Conservation (phyloP, 2,888 invertebrate species). For the Amblyjoppa proteus region DNA sequence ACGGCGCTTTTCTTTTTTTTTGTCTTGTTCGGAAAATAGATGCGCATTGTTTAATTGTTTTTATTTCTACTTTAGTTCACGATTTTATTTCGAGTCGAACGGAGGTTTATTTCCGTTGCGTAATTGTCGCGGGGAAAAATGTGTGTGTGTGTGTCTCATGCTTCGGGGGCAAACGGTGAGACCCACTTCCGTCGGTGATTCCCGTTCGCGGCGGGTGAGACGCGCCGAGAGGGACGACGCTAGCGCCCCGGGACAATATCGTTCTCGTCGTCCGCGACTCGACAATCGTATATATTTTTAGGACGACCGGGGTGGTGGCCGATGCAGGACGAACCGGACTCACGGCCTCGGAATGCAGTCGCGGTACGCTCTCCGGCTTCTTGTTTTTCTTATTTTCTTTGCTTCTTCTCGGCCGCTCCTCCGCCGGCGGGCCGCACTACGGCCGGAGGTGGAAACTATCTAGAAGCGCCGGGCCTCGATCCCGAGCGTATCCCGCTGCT, state of each 20-base stretch:
- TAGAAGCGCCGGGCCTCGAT: slow-evolving; percentile 19
- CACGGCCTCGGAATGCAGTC: slow-evolving; percentile 79
- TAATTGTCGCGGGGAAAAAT: slow-evolving; percentile 4
- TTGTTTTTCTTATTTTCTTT: slow-evolving; percentile 52
- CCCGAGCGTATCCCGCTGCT: neutral
- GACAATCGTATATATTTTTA: slow-evolving; percentile 72
- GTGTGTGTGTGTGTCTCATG: neutral
- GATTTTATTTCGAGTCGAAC: neutral
- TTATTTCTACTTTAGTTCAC: neutral
- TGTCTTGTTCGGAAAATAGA: neutral
- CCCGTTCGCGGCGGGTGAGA: slow-evolving; percentile 44
- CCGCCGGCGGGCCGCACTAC: slow-evolving; percentile 4
- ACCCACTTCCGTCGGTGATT: slow-evolving; percentile 48
- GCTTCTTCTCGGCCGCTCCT: neutral
- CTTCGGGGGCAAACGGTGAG: slow-evolving; percentile 39
- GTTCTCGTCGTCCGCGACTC: slow-evolving; percentile 19
- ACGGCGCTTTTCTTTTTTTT: neutral
- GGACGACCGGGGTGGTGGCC: slow-evolving; percentile 63
- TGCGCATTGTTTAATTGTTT: neutral
- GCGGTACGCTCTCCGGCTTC: slow-evolving; percentile 35
- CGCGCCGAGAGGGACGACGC: slow-evolving; percentile 1
- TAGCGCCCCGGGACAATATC: slow-evolving; percentile 31
- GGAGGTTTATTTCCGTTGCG: neutral
- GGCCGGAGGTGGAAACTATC: slow-evolving; percentile 16
- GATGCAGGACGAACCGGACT: slow-evolving; percentile 72